Conservation (phyloP, 2,888 invertebrate species). For the Pammene fasciana region DNA sequence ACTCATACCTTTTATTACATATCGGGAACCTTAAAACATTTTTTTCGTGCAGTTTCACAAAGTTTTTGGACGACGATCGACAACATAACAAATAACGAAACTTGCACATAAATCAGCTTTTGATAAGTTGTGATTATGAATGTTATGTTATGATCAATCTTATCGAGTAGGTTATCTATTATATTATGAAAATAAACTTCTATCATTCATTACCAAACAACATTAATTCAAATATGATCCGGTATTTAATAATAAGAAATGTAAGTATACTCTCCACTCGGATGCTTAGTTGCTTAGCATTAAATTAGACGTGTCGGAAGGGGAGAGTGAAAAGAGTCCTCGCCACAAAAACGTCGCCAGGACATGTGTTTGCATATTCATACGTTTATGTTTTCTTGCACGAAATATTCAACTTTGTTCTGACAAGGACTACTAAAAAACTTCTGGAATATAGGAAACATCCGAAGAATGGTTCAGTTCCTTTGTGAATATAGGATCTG, state of each 20-base stretch:
- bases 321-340: constrained; percentile 13
- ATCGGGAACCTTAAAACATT: too few species aligned
- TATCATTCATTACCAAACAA: too few species aligned
- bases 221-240: too few species aligned
- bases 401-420: constrained; percentile 42
- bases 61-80: too few species aligned
- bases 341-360: constrained; percentile 34
- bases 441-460: not conserved
- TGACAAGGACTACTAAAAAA: constrained; percentile 31
- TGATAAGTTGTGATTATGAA: too few species aligned
- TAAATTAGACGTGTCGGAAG: not conserved
- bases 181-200: too few species aligned
- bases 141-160: too few species aligned
- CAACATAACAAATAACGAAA: too few species aligned
- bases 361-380: constrained; percentile 50
- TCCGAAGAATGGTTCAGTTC: not conserved
- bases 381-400: constrained; percentile 43
- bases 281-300: not conserved
- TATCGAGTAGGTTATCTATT: too few species aligned
- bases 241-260: not conserved
- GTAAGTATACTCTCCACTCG: too few species aligned
- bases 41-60: too few species aligned
- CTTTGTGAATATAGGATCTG: not conserved
- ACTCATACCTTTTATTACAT: not conserved
- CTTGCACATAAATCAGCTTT: not conserved